Conservation (phyloP, 2,113 vertebrate genomes). For the Hipposideros armiger region DNA sequence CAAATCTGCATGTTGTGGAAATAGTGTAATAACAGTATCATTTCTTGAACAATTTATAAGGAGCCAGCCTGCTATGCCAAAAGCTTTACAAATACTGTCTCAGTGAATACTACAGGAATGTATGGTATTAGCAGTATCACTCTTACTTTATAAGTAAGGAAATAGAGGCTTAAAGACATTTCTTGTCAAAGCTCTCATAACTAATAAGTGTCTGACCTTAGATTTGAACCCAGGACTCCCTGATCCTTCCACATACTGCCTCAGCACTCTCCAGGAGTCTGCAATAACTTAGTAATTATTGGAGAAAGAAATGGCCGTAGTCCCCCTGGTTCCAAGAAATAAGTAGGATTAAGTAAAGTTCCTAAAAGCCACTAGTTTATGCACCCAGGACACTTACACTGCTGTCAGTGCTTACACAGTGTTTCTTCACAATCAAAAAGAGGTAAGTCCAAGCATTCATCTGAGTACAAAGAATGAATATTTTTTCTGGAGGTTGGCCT, state of each 20-base stretch:
- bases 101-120: not conserved
- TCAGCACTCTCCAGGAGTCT: not conserved
- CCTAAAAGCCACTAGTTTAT: slow-evolving; percentile 64
- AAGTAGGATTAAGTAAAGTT: not conserved
- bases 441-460: not conserved
- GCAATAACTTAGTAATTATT: not conserved
- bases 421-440: slow-evolving; percentile 35
- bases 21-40: not conserved
- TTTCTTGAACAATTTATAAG: not conserved
- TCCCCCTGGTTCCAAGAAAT: not conserved
- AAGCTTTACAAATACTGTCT: not conserved
- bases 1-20: not conserved
- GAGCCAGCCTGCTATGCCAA: not conserved
- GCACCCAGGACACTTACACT: not conserved
- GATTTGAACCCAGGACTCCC: not conserved
- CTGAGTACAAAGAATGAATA: slow-evolving; percentile 59
- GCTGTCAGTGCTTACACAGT: not conserved
- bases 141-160: not conserved
- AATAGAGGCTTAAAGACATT: not conserved
- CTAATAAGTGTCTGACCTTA: not conserved
- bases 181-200: not conserved
- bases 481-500: slow-evolving; percentile 76
- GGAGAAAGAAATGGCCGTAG: not conserved
- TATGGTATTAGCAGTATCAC: not conserved
- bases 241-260: not conserved